Evolutionary conservation across 2,888 invertebrate genomes (phyloP).

Genomic region (Ganaspis brasiliensis): DNA sequence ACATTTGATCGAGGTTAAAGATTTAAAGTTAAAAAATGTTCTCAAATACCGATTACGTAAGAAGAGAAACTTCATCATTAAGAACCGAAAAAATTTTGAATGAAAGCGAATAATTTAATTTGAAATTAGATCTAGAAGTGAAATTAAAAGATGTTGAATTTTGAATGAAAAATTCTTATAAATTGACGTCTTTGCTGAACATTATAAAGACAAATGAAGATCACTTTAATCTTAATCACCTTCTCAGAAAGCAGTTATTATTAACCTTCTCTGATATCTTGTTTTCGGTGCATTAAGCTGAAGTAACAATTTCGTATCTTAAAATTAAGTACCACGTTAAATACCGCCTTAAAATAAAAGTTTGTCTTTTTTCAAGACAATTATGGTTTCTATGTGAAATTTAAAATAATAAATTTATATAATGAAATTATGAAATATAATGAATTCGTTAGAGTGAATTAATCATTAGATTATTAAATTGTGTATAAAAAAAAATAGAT

Average conservation of each 20-base stretch:
- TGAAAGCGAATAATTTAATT: constrained; percentile 2
- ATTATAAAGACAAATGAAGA: not conserved
- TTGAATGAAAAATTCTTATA: not conserved
- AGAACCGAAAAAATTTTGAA: not conserved
- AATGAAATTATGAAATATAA: too few species aligned
- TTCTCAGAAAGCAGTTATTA: constrained; percentile 1
- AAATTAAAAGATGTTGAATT: not conserved
- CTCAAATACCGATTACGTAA: not conserved
- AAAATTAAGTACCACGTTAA: not conserved
- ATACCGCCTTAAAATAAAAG: too few species aligned
- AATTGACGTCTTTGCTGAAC: not conserved
- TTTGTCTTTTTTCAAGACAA: not conserved
- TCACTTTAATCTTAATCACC: constrained; percentile 26
- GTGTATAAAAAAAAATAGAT: too few species aligned
- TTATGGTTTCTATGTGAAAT: too few species aligned
- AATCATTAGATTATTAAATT: too few species aligned
- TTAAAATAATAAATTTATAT: too few species aligned
- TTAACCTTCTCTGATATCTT: not conserved
- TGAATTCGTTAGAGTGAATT: too few species aligned
- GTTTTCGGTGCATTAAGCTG: not conserved
- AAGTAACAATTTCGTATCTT: not conserved
- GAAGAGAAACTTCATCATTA: not conserved
- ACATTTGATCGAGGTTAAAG: too few species aligned
- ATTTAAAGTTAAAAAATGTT: too few species aligned
- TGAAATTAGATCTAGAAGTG: not conserved